Base-by-base conservation (phyloP, 2,797 vertebrate genomes). In the Selene dorsalis region DNA sequence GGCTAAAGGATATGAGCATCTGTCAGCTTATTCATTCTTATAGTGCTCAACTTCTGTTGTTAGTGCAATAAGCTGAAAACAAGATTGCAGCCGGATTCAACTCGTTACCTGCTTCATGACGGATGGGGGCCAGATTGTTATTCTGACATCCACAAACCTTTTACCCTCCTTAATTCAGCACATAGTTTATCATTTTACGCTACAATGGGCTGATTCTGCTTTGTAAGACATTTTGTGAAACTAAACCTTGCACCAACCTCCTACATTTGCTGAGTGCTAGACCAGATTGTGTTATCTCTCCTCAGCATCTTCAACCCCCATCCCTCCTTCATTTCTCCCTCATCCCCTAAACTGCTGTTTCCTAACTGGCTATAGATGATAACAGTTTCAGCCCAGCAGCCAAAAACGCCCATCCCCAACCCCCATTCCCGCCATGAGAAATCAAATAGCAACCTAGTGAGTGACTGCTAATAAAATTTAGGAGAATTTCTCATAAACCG, bases 381-480 rank as follows among this genome's bases (percentile, higher is more conserved):
- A 94, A 93, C 89, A 77, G 87, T 93, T 93, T 91, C 90, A 93
- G 85, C 88, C 69, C 57, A 56, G 87, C 78, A 91, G 89, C 82
- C 89, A 89, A 69, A 77, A 77, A 60, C 4, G 0, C 73, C 68
- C 28, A 69, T 53, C 24, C 53, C 67, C 45, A 35, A 26, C 75
- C 71, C 74, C 75, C 62, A 43, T 66, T 69, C 77, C 75, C 16
- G 86, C 82, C 62, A 74, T 90, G 83, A 90, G 95, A 92, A 90
- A 95, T 91, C 92, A 94, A 90, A 92, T 84, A 83, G 74, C 84
- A 81, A 76, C 53, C 55, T 35, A 39, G 80, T 91, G 88, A 89
- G 90, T 91, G 86, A 88, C 88, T 90, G 91, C 91, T 96, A 92
- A 93, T 86, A 32, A 95, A 96, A 97, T 96, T n/a, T 94, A 96